Percentiles rank a stretch among this genome's conserved stretches.
phyloP scores from a whole-genome alignment of 2,113 vertebrate species.

The Nothocercus julius region DNA sequence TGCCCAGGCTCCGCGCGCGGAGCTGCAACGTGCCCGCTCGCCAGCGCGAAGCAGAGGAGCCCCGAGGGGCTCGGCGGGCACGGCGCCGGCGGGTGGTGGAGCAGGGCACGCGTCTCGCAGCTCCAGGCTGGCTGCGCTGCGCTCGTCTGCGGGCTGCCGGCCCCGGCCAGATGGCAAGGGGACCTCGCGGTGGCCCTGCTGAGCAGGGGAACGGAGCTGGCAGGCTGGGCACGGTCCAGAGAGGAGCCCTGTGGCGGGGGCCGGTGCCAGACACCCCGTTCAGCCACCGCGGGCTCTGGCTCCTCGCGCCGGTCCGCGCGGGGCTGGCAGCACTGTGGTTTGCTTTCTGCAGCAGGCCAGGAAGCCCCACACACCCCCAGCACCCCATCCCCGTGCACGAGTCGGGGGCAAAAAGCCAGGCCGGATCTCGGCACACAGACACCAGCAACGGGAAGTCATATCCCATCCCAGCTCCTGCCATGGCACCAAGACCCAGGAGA shows the following conservation, averaged over 20 bases:
- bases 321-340: background rate
- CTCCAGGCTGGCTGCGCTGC: background rate
- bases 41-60: background rate
- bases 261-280: background rate
- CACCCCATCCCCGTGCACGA: background rate
- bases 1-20: too few relatives aligned
- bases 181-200: background rate
- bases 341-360: background rate
- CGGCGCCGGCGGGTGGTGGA: rapidly evolving
- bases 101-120: rapidly evolving
- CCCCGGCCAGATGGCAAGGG: background rate
- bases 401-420: too few relatives aligned
- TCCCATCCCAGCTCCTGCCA: background rate
- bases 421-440: background rate
- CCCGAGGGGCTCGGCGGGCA: background rate
- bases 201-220: too few relatives aligned
- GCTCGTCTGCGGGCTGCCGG: background rate
- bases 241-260: too few relatives aligned
- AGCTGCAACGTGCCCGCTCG: too few relatives aligned
- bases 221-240: too few relatives aligned
- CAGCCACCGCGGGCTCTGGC: rapidly evolving
- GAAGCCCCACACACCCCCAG: background rate
- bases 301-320: rapidly evolving
- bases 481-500: background rate
- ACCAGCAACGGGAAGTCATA: rapidly evolving